A percentile compares a stretch with the other conserved stretches of the same genome.
phyloP scores from a whole-genome alignment of 2,113 vertebrate genomes.

The Aleadryas rufinucha region DNA sequence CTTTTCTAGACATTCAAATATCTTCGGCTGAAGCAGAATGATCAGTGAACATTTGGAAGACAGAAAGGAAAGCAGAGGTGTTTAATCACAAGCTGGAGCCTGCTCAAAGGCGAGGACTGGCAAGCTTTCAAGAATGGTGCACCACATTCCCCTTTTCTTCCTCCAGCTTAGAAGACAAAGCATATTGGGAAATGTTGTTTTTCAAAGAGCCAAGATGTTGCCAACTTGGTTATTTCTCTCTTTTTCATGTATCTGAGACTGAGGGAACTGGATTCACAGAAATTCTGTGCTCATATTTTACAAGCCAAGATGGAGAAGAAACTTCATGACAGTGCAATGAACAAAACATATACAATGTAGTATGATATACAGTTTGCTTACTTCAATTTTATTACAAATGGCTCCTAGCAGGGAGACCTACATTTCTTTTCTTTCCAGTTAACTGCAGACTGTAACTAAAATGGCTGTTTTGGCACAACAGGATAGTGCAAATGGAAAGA shows the following conservation, averaged over 20 bases:
- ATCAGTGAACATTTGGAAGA: neutral
- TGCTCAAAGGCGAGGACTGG: neutral
- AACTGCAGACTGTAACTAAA: neutral
- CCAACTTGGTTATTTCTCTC: neutral
- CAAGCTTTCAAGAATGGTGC: neutral
- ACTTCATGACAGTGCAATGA: neutral
- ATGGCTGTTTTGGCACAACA: neutral
- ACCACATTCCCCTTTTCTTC: neutral
- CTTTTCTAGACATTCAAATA: neutral
- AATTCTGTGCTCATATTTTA: neutral
- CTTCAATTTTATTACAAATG: slow-evolving; percentile 45
- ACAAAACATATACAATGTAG: slow-evolving; percentile 28
- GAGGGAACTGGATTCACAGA: neutral
- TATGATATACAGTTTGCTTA: neutral
- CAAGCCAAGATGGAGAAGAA: neutral
- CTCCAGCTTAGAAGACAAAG: neutral
- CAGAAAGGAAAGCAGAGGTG: slow-evolving; percentile 41
- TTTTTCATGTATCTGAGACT: neutral
- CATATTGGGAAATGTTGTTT: neutral
- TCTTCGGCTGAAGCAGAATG: neutral
- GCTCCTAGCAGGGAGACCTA: neutral
- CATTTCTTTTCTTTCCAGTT: neutral
- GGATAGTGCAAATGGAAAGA: neutral
- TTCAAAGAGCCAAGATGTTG: neutral
- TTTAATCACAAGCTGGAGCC: slow-evolving; percentile 20